Conservation (phyloP, 2,113 vertebrate genomes). For the Pachyramphus minor region DNA sequence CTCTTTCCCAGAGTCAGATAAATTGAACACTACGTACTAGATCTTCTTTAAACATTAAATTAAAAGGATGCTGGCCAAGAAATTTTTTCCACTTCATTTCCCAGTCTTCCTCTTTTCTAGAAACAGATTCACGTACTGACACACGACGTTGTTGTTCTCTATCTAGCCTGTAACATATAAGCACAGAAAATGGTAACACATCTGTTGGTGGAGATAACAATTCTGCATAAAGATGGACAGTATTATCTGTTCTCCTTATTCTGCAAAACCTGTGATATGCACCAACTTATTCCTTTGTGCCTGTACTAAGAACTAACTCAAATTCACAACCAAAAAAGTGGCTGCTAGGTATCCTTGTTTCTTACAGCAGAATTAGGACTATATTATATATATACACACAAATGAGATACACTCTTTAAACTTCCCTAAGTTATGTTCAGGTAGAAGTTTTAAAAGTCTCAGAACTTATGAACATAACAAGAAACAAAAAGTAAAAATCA, state of each 20-base stretch:
- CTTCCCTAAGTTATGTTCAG: not conserved
- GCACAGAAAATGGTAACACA: not conserved
- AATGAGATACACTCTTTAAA: not conserved
- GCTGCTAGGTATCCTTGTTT: not conserved
- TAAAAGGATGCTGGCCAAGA: slow-evolving; percentile 68
- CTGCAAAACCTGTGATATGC: not conserved
- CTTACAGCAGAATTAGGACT: not conserved
- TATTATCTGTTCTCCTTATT: not conserved
- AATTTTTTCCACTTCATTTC: slow-evolving; percentile 77
- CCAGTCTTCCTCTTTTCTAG: slow-evolving; percentile 74
- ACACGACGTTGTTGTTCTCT: slow-evolving; percentile 60
- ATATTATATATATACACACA: not conserved
- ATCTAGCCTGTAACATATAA: slow-evolving; percentile 65
- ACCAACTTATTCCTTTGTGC: not conserved
- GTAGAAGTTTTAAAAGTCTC: not conserved
- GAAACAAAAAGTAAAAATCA: not conserved
- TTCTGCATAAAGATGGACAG: not conserved
- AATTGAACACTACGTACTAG: slow-evolving; percentile 75
- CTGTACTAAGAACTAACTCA: not conserved
- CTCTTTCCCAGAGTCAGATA: not conserved
- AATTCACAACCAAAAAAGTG: not conserved
- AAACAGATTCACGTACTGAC: slow-evolving; percentile 43
- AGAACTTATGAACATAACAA: not conserved
- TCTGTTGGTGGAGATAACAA: not conserved
- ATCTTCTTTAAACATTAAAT: slow-evolving; percentile 63